These are phyloP conservation scores for Linyphia triangularis DNA, from an alignment of 2,888 invertebrate species.

Conservation along the genomic window DNA sequence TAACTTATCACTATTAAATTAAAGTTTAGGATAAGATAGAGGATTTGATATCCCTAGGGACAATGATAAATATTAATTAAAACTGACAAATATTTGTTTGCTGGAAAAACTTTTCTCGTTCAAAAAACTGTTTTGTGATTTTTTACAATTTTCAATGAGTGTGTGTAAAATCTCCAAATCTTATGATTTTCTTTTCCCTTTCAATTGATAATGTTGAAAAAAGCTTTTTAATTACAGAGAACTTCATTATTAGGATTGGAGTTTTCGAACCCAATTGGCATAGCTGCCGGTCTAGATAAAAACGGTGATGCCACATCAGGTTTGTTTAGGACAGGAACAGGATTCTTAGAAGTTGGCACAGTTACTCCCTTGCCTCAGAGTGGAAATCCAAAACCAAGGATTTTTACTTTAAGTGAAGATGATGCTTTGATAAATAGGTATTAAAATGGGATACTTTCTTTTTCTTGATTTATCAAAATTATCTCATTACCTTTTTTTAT, in stretches of 20 bases:
- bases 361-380: conserved; percentile 92
- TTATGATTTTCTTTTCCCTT: background rate
- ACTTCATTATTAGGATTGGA: conserved; percentile 86
- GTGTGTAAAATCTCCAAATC: background rate
- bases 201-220: no score
- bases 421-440: conserved; percentile 94
- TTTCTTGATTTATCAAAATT: no score
- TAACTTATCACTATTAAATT: no score
- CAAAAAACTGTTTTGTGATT: background rate
- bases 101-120: background rate
- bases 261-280: conserved; percentile 94
- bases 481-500: no score
- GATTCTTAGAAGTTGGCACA: conserved; percentile 94
- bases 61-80: no score
- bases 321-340: conserved; percentile 91
- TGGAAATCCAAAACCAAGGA: conserved; percentile 95
- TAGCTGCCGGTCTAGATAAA: conserved; percentile 99
- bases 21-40: no score
- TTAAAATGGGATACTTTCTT: no score
- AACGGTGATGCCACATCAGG: conserved; percentile 94
- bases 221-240: conserved; percentile 82
- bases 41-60: no score
- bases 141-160: conserved; percentile 9
- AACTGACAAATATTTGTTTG: no score
- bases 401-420: conserved; percentile 92